Evolutionary conservation across 2,888 invertebrate species (phyloP), one percentile per base, ranked within the genome.

Genomic region (Rhagonycha fulva): DNA sequence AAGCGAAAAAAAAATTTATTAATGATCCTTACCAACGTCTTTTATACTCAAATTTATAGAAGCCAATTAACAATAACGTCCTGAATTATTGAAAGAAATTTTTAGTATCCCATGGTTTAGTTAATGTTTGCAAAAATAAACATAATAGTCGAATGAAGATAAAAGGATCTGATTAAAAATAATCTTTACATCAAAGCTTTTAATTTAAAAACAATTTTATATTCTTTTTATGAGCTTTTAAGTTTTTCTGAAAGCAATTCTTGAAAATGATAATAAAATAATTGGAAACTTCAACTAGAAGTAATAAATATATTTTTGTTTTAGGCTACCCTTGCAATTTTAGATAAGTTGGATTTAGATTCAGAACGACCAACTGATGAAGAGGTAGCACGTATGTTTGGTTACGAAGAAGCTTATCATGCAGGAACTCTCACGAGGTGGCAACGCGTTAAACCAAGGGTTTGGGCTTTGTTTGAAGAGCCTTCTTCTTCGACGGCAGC

Each of bases 381-480:
- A 86, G 97, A 98, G 87, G 93, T 97, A 78, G 97, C 97, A 72
- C 92, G 96, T 81, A 92, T 97, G 86, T 98, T 98, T 87, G 97
- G 96, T 11, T 94, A 94, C 88, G 95, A 96, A 87, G 95, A 96
- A 84, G 95, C 95, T 32, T 95, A 95, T 85, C 90, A 93, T 81
- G 91, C 92, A 67, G 96, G 96, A 5, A 93, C 93, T 63, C 89
- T 96, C 72, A 94, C 94, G 10, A 90, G 92, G 80, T 98, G 98
- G 98, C 98, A 98, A 89, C 91, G 94, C 79, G 89, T 96, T 82
- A 96, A 97, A 85, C 98, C 97, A 5, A 95, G 94, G 86, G 93
- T 98, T 70, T 98, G 98, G 98, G 95, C 98, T 4, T 89, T 98
- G 74, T 98, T 99, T 87, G 98, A 98, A 86, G 98, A 98, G 88